Conservation (phyloP, 1,140 invertebrate species). For the Oedothorax gibbosus region DNA sequence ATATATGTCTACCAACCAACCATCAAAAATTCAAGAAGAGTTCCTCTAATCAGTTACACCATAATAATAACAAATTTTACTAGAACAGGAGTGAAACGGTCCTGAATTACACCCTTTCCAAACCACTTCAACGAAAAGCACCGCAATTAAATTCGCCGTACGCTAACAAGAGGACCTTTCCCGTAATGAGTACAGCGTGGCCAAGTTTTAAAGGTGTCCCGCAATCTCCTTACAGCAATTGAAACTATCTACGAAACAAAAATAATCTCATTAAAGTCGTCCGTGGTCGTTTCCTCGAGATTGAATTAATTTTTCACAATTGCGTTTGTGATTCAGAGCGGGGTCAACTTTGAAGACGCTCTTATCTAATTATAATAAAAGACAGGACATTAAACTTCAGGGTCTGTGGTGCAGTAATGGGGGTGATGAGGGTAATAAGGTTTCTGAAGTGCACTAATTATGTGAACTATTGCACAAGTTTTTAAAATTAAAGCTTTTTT, state of each 20-base stretch:
- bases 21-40: too few species aligned
- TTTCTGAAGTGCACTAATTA: too few species aligned
- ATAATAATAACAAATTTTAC: too few species aligned
- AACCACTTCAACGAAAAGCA: slow-evolving; percentile 4
- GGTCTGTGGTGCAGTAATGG: slow-evolving; percentile 16
- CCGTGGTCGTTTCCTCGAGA: slow-evolving; percentile 46
- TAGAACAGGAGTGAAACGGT: too few species aligned
- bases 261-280: slow-evolving; percentile 56
- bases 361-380: slow-evolving; percentile 57
- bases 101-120: too few species aligned
- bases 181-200: slow-evolving; percentile 43
- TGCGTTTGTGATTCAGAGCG: background rate
- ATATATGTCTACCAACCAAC: too few species aligned
- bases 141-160: slow-evolving; percentile 42
- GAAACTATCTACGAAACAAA: slow-evolving; percentile 48
- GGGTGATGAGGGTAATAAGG: slow-evolving; percentile 12
- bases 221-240: slow-evolving; percentile 45
- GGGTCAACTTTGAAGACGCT: slow-evolving; percentile 35
- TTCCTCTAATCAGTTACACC: too few species aligned
- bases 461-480: too few species aligned
- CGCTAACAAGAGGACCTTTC: slow-evolving; percentile 41
- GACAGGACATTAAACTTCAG: slow-evolving; percentile 47
- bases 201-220: slow-evolving; percentile 31
- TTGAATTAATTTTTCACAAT: slow-evolving; percentile 59
- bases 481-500: too few species aligned